These are phyloP conservation scores for Cyanocitta stelleri DNA, from an alignment of 2,113 vertebrate genomes.

Conservation along the genomic window DNA sequence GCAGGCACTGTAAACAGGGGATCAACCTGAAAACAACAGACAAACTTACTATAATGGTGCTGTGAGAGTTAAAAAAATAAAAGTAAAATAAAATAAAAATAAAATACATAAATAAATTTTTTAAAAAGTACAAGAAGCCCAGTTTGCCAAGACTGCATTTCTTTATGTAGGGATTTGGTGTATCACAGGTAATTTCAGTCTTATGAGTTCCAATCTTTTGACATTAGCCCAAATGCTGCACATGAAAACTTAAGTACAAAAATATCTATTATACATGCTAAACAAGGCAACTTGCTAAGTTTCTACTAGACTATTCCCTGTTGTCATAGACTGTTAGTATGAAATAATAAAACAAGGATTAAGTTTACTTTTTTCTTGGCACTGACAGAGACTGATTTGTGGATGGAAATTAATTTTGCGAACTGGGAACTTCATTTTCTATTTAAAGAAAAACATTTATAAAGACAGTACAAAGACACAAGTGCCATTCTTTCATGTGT, in stretches of 20 bases:
- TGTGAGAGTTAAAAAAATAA: background rate
- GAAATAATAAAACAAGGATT: background rate
- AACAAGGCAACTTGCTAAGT: background rate
- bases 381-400: background rate
- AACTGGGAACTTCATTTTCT: constrained; percentile 14
- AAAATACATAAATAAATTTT: background rate
- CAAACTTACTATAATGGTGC: constrained; percentile 70
- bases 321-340: background rate
- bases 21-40: constrained; percentile 81
- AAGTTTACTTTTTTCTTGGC: background rate
- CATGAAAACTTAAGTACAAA: background rate
- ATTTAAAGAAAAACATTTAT: constrained; percentile 1
- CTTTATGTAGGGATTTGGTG: background rate
- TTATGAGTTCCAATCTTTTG: background rate
- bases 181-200: background rate
- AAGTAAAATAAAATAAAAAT: too few species aligned
- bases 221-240: background rate
- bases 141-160: background rate
- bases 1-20: constrained; percentile 91
- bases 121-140: background rate
- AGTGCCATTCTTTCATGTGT: background rate
- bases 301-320: background rate
- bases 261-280: background rate
- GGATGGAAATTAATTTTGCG: background rate
- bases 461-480: background rate